Base-by-base conservation (phyloP, 2,113 vertebrate genomes). In the Ptychochromis oligacanthus region DNA sequence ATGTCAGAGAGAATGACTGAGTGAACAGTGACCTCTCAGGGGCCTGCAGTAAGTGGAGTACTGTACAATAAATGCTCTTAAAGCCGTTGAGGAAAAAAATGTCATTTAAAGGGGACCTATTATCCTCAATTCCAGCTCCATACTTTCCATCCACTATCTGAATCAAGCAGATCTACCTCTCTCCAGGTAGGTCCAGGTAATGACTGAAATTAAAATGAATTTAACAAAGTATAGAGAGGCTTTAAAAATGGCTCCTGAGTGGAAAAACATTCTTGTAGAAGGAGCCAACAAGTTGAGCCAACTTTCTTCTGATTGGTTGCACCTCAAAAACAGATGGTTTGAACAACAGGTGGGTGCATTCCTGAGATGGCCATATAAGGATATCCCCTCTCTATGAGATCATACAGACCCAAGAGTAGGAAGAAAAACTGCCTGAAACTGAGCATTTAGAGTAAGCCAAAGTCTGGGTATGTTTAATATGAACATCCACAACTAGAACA, bases 1-100 rank as follows among this genome's bases (percentile, higher is more conserved):
- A 84, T 36, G 60, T 52, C 36, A 80, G 74, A 87, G 31, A 77
- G 77, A 83, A 60, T 15, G 67, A 65, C 75, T 56, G 87, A 87
- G 84, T 22, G 76, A 87, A 55, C 74, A 54, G 34, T 87, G 78
- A 83, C 80, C 76, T 70, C 80, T 54, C 2, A 9, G 57, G 36
- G 59, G 22, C 40, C 72, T n/a, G 15, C 24, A 83, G 46, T 40
- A 77, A 59, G 36, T 20, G 26, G 43, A 60, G 56, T 49, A 60
- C 56, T 46, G 56, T 59, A 40, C 26, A 24, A 28, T 70, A 40
- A 28, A 52, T 70, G 43, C 67, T 72, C 43, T 18, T 52, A n/a
- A 52, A 72, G 43, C 17, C 28, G 17, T 52, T 52, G 40, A 56
- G 54, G 17, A 10, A 54, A 22, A n/a, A 56, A 56, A 55, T 56